Evolutionary conservation across 2,888 invertebrate species (phyloP).

Genomic region (Lathronympha strigana): DNA sequence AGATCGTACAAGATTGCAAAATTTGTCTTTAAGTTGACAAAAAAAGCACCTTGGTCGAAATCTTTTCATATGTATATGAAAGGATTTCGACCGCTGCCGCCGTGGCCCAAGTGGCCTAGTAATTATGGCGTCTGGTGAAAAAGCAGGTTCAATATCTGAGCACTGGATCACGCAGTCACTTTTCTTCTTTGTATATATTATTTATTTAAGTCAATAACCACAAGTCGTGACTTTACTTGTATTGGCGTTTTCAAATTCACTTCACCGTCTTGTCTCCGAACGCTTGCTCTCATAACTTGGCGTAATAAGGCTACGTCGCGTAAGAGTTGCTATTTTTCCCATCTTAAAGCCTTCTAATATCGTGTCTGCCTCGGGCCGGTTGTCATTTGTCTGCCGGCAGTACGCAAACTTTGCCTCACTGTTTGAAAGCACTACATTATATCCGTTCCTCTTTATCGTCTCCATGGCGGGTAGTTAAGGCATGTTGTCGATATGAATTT

Average conservation of each 20-base stretch:
- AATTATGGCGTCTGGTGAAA: no score
- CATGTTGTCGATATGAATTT: conserved; percentile 45
- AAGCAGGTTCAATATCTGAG: no score
- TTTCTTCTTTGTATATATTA: no score
- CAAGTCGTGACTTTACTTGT: not conserved
- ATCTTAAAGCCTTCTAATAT: conserved; percentile 82
- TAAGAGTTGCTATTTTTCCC: conserved; percentile 82
- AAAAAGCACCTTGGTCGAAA: no score
- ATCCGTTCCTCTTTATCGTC: conserved; percentile 76
- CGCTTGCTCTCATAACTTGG: conserved; percentile 44
- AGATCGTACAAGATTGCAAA: no score
- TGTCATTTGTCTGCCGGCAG: conserved; percentile 80
- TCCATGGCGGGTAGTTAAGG: conserved; percentile 54
- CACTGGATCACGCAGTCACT: no score
- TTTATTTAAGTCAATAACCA: no score
- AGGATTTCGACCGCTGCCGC: no score
- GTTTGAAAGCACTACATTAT: conserved; percentile 82
- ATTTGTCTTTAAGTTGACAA: no score
- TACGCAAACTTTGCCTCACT: conserved; percentile 80
- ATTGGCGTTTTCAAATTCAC: not conserved
- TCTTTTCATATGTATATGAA: no score
- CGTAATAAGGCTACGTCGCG: conserved; percentile 62
- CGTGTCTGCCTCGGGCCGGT: conserved; percentile 73
- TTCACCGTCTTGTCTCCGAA: not conserved
- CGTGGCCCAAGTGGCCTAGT: no score